A percentile compares a stretch with the other conserved stretches of the same genome.
phyloP scores from a whole-genome alignment of 1,140 invertebrate species.

The Sycophila sp. region DNA sequence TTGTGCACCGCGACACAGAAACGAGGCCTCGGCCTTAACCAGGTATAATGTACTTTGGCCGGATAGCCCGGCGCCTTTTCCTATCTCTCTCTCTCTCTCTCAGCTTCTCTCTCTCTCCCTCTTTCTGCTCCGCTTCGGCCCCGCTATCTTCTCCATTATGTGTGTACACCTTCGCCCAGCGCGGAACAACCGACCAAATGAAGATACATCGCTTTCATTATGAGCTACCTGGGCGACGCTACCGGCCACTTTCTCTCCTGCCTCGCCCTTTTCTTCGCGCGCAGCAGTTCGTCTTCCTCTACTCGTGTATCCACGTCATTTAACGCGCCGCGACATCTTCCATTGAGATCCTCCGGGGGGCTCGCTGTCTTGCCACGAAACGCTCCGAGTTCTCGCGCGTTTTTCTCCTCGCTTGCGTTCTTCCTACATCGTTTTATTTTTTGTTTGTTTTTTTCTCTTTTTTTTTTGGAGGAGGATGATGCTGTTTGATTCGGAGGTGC shows the following conservation, averaged over 20 bases:
- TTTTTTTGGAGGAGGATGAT: too few species aligned
- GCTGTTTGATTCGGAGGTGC: too few species aligned
- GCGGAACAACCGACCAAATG: slow-evolving; percentile 56
- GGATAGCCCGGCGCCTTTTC: neutral
- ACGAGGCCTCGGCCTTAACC: slow-evolving; percentile 19
- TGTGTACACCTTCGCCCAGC: slow-evolving; percentile 24
- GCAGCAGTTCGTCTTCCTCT: neutral
- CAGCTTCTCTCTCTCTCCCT: neutral
- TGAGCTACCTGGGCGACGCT: slow-evolving; percentile 44
- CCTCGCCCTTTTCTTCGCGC: neutral
- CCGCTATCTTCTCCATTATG: slow-evolving; percentile 29
- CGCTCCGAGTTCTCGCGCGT: too few species aligned
- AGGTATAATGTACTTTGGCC: slow-evolving; percentile 37
- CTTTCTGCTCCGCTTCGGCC: neutral
- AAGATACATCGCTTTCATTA: slow-evolving; percentile 60
- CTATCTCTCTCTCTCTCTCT: neutral
- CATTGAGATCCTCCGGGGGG: too few species aligned
- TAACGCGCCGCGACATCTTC: slow-evolving; percentile 25
- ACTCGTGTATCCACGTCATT: slow-evolving; percentile 22
- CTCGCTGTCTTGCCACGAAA: too few species aligned
- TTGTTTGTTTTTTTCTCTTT: too few species aligned
- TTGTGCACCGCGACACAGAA: neutral
- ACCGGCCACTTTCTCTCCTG: slow-evolving; percentile 32
- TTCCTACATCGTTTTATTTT: too few species aligned
- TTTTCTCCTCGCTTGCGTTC: slow-evolving; percentile 1